Conservation (phyloP, 2,888 invertebrate genomes). For the Chironomus riparius region DNA sequence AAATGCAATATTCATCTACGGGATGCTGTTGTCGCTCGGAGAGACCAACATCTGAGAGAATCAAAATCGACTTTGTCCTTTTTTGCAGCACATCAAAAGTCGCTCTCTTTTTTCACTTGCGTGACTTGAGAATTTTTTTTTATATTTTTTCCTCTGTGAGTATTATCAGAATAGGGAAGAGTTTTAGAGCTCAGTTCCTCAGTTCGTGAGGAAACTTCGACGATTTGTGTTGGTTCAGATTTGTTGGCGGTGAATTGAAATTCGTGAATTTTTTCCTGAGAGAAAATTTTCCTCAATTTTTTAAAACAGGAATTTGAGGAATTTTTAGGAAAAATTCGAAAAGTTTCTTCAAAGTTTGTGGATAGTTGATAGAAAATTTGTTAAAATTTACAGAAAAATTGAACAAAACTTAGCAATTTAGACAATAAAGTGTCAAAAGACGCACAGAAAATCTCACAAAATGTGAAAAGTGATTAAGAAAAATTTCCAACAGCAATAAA, state of each 20-base stretch:
- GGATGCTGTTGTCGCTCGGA: not conserved
- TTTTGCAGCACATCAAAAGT: not conserved
- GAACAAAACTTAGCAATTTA: not conserved
- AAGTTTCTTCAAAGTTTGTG: too few relatives aligned
- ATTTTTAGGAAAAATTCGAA: not conserved
- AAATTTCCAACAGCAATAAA: not conserved
- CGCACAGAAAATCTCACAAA: too few relatives aligned
- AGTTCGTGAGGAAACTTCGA: slow-evolving; percentile 21
- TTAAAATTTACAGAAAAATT: not conserved
- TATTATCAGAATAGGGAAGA: not conserved
- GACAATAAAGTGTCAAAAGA: not conserved
- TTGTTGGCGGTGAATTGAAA: not conserved
- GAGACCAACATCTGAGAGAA: not conserved
- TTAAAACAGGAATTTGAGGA: not conserved
- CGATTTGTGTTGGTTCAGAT: not conserved
- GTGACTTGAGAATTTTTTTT: not conserved
- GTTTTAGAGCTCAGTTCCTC: not conserved
- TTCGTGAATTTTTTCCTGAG: not conserved
- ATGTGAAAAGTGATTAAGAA: not conserved
- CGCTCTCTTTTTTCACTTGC: not conserved
- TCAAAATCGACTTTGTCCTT: not conserved
- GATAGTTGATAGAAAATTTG: not conserved
- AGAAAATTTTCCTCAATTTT: not conserved
- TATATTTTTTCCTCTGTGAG: not conserved
- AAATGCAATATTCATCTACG: too few relatives aligned